These are phyloP conservation scores for Ovis aries DNA, from an alignment of 2,113 vertebrate species.

Conservation along the genomic window DNA sequence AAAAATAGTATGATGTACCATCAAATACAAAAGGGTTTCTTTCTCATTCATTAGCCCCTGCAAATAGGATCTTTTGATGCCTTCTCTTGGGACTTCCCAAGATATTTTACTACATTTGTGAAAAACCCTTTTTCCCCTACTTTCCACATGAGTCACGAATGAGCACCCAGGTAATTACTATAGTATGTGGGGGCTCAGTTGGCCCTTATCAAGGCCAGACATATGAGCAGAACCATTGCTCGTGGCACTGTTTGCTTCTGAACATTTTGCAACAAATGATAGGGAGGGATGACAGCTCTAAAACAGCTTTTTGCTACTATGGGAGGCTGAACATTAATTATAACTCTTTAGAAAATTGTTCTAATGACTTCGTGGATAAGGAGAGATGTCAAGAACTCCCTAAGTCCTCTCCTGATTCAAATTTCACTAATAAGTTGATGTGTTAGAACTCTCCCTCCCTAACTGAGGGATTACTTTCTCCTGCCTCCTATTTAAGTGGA, in stretches of 20 bases:
- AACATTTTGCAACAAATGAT: not conserved
- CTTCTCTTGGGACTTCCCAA: slow-evolving; percentile 14
- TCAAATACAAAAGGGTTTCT: slow-evolving; percentile 62
- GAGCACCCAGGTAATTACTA: not conserved
- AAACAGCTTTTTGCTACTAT: not conserved
- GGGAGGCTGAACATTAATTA: not conserved
- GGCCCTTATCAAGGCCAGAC: not conserved
- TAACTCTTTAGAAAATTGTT: not conserved
- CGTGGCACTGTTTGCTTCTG: not conserved
- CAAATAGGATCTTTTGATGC: slow-evolving; percentile 43
- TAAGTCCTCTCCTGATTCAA: not conserved
- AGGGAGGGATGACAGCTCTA: not conserved
- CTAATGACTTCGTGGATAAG: not conserved
- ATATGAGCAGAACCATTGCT: not conserved
- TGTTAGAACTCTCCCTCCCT: not conserved
- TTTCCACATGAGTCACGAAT: slow-evolving; percentile 47
- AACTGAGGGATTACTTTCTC: not conserved
- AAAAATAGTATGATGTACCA: slow-evolving; percentile 49
- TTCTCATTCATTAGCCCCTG: slow-evolving; percentile 18
- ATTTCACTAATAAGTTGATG: not conserved
- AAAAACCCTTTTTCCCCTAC: not conserved
- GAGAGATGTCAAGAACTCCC: not conserved
- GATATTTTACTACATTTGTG: slow-evolving; percentile 33
- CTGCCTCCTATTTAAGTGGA: not conserved
- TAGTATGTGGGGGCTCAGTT: not conserved